Evolutionary conservation across 1,140 invertebrate species (phyloP).

Genomic region (Sesamia nonagrioides): DNA sequence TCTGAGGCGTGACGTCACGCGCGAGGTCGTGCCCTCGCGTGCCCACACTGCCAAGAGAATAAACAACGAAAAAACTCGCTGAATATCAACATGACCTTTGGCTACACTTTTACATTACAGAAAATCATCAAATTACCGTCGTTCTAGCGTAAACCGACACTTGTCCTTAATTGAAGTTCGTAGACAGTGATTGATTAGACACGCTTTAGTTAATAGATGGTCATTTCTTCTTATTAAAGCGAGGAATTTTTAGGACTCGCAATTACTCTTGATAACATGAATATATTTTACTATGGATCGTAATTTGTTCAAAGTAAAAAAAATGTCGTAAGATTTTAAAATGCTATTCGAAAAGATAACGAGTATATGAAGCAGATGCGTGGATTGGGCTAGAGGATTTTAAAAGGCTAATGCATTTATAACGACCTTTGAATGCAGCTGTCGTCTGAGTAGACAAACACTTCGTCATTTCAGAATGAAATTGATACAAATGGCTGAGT

Average conservation of each 20-base stretch:
- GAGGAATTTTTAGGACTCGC: conserved; percentile 24
- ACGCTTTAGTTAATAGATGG: conserved; percentile 33
- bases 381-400: conserved; percentile 51
- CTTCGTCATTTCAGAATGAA: conserved; percentile 17
- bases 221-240: conserved; percentile 28
- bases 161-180: conserved; percentile 33
- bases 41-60: conserved; percentile 61
- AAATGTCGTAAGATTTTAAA: not conserved
- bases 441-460: conserved; percentile 18
- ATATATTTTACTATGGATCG: conserved; percentile 11
- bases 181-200: conserved; percentile 32
- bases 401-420: conserved; percentile 75
- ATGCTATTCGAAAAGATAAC: not conserved
- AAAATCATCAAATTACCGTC: conserved; percentile 32
- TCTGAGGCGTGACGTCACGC: conserved; percentile 77
- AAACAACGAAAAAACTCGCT: conserved; percentile 63
- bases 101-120: conserved; percentile 34
- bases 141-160: conserved; percentile 24
- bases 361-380: not conserved
- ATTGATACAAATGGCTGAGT: conserved; percentile 3
- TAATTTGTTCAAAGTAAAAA: not conserved
- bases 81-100: conserved; percentile 60
- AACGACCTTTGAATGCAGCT: conserved; percentile 67
- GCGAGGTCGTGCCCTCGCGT: conserved; percentile 77
- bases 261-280: conserved; percentile 26